phyloP scores from a whole-genome alignment of 2,797 vertebrate species.

The Nasua narica region DNA sequence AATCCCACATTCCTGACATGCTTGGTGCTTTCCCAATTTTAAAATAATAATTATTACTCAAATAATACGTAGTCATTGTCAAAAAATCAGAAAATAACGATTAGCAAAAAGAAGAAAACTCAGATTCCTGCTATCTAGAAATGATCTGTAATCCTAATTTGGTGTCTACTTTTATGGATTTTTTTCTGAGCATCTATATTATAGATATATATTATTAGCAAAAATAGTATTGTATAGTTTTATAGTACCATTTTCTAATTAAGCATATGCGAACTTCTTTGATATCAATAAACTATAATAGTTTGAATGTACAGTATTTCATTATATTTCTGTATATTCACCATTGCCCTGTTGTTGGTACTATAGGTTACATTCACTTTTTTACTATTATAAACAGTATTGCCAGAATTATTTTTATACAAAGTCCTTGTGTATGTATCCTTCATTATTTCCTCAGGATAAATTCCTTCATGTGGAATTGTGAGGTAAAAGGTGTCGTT shows the following conservation, averaged over 20 bases:
- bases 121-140: not conserved
- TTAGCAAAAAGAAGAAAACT: not conserved
- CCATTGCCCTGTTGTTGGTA: not conserved
- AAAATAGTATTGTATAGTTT: not conserved
- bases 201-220: not conserved
- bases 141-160: not conserved
- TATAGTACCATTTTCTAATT: not conserved
- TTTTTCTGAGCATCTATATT: not conserved
- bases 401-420: not conserved
- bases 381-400: not conserved
- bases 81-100: not conserved
- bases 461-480: not conserved
- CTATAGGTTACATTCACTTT: not conserved
- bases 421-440: not conserved
- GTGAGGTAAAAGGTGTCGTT: not conserved
- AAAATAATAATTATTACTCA: not conserved
- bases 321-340: not conserved
- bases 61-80: not conserved
- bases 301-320: not conserved
- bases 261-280: not conserved
- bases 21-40: not conserved
- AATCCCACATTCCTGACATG: not conserved
- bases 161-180: not conserved
- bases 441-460: not conserved
- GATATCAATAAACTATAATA: not conserved